Evolutionary conservation across 2,797 vertebrate genomes (phyloP), one percentile per base, ranked within the genome.

Genomic region (Muscicapa comitata): DNA sequence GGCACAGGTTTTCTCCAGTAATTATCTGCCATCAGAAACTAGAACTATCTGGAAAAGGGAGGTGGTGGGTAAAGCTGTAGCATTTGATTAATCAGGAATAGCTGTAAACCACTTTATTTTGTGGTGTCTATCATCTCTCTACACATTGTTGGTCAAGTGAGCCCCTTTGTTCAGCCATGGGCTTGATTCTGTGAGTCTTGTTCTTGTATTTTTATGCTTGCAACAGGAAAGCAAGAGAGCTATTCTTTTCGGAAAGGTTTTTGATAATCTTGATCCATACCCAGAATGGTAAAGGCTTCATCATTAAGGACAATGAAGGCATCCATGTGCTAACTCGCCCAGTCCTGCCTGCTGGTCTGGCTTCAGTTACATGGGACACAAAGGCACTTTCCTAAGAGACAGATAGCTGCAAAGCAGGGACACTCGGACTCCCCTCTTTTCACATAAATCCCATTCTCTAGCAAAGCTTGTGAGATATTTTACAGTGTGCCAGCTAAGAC

Each of bases 211-310:
- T 67, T 48, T 75, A 21, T 20, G 33, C 8, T 79, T 77, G 28
- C 43, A 72, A 80, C 6, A 62, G 50, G 23, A 38, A 77, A 31
- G 35, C n/a, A 67, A 68, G 63, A 71, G 26, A 79, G 24, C 42
- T 76, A 26, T 19, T 85, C 17, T 84, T 89, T 20, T 57, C 26
- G 43, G 47, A 87, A 82, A 24, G 9, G 9, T 38, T 95, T 91
- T 80, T 83, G 16, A 45, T 75, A 51, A 38, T 62, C 55, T 79
- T 73, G 42, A 35, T 80, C 9, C 16, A 68, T 43, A 37, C n/a
- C 15, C 51, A 61, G 37, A 78, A 54, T 2, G 15, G 31, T 42
- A 33, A 84, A 66, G 31, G 50, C 33, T n/a, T 37, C 3, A 1
- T 57, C 50, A 54, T 35, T n/a, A 48, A 35, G 51, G 83, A 67